These are phyloP conservation scores for Intellagama lesueurii DNA, from an alignment of 2,797 vertebrate genomes.

Conservation along the genomic window DNA sequence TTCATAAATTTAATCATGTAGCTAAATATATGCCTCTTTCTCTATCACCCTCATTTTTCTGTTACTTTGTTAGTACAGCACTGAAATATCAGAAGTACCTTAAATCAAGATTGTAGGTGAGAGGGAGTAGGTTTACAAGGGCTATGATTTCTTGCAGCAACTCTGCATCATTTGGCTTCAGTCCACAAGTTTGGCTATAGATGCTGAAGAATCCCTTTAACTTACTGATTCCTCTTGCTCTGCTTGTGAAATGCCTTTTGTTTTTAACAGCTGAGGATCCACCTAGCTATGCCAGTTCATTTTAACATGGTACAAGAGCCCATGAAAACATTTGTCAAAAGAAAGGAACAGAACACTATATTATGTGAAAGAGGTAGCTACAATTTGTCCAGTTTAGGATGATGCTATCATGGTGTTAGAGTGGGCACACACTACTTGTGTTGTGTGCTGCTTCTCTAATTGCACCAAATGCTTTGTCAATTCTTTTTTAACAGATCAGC, in stretches of 20 bases:
- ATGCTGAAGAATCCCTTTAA: neutral
- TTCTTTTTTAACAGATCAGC: constrained; percentile 21
- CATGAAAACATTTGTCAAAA: constrained; percentile 7
- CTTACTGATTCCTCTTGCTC: neutral
- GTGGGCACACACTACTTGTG: neutral
- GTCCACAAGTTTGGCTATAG: neutral
- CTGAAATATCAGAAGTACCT: neutral
- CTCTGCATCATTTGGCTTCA: neutral
- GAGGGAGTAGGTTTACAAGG: neutral
- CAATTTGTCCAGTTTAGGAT: neutral
- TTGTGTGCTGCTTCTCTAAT: constrained; percentile 7
- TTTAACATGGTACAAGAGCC: constrained; percentile 1
- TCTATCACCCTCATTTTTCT: neutral
- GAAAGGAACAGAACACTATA: neutral
- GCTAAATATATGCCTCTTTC: neutral
- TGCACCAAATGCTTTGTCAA: neutral
- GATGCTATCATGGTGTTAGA: neutral
- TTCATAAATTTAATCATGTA: neutral
- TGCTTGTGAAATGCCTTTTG: neutral
- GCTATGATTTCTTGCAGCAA: neutral
- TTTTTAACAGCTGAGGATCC: neutral
- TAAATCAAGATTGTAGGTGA: neutral
- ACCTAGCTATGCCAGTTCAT: neutral
- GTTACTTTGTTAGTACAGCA: neutral
- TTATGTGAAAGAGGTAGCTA: neutral